Conservation (phyloP, 92 coral and sea anemone genomes). For the Metridium senile region DNA sequence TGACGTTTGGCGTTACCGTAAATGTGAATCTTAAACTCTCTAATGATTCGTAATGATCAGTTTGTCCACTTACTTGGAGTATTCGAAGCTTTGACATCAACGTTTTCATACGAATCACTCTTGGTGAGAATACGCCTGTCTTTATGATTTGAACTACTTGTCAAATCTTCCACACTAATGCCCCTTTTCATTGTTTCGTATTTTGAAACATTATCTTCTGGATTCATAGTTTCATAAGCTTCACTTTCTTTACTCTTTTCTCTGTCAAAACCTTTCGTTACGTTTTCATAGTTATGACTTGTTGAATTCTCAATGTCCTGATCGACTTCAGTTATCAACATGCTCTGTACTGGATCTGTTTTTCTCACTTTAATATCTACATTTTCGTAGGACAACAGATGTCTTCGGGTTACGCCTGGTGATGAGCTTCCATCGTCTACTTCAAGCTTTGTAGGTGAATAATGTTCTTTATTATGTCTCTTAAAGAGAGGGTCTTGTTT, state of each 20-base stretch:
- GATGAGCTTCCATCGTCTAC: background rate
- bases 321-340: constrained; percentile 65
- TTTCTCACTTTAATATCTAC: constrained; percentile 55
- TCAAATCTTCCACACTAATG: background rate
- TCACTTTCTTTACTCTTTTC: background rate
- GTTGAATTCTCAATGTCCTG: constrained; percentile 32
- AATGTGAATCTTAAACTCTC: no score
- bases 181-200: constrained; percentile 33
- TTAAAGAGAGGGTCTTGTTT: constrained; percentile 20
- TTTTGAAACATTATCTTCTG: background rate
- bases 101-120: constrained; percentile 25
- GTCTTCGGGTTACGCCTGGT: constrained; percentile 26
- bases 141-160: background rate
- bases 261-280: constrained; percentile 29
- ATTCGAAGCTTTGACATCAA: constrained; percentile 2
- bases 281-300: constrained; percentile 56
- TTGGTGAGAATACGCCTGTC: background rate
- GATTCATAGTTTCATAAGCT: constrained; percentile 20
- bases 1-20: no score
- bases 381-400: constrained; percentile 60
- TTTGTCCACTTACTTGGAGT: background rate
- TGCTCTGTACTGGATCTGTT: constrained; percentile 21
- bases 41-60: no score
- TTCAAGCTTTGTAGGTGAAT: constrained; percentile 22
- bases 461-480: constrained; percentile 6